These are phyloP conservation scores for Drosophila phalerata DNA, from an alignment of 2,888 invertebrate species.

Conservation along the genomic window DNA sequence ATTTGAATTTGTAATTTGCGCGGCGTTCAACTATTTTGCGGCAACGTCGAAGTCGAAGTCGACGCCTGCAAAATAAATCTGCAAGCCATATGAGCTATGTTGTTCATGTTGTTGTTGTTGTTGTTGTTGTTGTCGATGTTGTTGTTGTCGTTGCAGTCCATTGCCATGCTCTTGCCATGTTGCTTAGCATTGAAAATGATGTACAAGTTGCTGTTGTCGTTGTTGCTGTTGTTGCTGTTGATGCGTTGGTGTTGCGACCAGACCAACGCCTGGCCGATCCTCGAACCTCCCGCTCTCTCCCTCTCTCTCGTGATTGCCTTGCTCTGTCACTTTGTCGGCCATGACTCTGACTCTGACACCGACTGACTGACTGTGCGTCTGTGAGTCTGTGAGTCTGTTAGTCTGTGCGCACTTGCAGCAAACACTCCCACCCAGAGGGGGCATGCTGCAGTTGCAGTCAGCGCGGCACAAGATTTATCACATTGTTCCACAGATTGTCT, in stretches of 20 bases:
- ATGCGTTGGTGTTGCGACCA: slow-evolving; percentile 78
- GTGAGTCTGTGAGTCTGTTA: slow-evolving; percentile 5
- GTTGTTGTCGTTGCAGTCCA: slow-evolving; percentile 63
- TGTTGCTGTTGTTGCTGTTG: slow-evolving; percentile 41
- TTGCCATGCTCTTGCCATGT: slow-evolving; percentile 70
- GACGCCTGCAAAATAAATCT: slow-evolving; percentile 70
- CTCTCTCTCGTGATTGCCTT: slow-evolving; percentile 10
- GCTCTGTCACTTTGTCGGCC: slow-evolving; percentile 14
- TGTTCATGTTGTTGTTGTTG: slow-evolving; percentile 34
- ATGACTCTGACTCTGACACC: slow-evolving; percentile 21
- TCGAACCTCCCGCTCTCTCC: slow-evolving; percentile 21
- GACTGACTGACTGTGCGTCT: slow-evolving; percentile 40
- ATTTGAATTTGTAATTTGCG: slow-evolving; percentile 80
- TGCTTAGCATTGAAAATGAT: slow-evolving; percentile 82
- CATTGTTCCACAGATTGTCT: slow-evolving; percentile 83
- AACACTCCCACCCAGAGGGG: slow-evolving; percentile 79
- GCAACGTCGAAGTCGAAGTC: slow-evolving; percentile 51
- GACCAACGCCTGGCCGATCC: slow-evolving; percentile 54
- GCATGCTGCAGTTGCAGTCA: slow-evolving; percentile 68
- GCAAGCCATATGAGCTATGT: slow-evolving; percentile 76
- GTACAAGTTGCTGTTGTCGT: slow-evolving; percentile 75
- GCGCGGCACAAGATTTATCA: slow-evolving; percentile 81
- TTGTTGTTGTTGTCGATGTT: slow-evolving; percentile 21
- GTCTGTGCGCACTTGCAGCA: slow-evolving; percentile 68
- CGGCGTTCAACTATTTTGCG: slow-evolving; percentile 65